These are phyloP conservation scores for Coranthus polyacanthus DNA, from an alignment of 2,797 vertebrate genomes.

Conservation along the genomic window DNA sequence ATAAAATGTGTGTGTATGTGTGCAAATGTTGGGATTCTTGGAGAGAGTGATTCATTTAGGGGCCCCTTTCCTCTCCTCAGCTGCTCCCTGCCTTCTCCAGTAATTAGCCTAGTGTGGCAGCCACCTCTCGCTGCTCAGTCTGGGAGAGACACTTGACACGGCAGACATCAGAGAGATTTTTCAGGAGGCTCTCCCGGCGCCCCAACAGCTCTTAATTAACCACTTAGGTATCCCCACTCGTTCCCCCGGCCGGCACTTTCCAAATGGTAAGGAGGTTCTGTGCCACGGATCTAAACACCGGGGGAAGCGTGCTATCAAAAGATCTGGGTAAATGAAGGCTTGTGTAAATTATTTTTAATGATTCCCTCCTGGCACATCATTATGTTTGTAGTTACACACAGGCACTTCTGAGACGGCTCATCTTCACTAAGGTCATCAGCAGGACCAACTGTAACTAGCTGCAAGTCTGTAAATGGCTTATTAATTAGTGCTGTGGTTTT, in stretches of 20 bases:
- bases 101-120: conserved; percentile 97
- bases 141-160: conserved; percentile 99
- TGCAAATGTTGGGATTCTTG: conserved; percentile 71
- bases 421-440: conserved; percentile 97
- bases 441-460: conserved; percentile 96
- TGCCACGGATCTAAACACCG: conserved; percentile 94
- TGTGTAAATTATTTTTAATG: conserved; percentile 99
- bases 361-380: conserved; percentile 99
- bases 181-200: conserved; percentile 96
- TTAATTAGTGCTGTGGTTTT: conserved; percentile 99
- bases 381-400: conserved; percentile 99
- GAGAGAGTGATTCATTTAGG: conserved; percentile 84
- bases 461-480: conserved; percentile 99
- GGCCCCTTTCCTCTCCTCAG: conserved; percentile 87
- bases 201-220: conserved; percentile 99
- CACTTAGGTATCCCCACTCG: conserved; percentile 98
- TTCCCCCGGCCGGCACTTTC: conserved; percentile 93
- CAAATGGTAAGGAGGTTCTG: conserved; percentile 94
- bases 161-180: conserved; percentile 99
- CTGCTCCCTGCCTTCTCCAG: conserved; percentile 90
- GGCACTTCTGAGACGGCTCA: conserved; percentile 98
- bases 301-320: conserved; percentile 99
- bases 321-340: conserved; percentile 99
- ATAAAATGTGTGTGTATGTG: conserved; percentile 29
- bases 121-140: conserved; percentile 95